Evolutionary conservation across 1,140 invertebrate genomes (phyloP), one percentile per base, ranked within the genome.

Genomic region (Oedothorax gibbosus): DNA sequence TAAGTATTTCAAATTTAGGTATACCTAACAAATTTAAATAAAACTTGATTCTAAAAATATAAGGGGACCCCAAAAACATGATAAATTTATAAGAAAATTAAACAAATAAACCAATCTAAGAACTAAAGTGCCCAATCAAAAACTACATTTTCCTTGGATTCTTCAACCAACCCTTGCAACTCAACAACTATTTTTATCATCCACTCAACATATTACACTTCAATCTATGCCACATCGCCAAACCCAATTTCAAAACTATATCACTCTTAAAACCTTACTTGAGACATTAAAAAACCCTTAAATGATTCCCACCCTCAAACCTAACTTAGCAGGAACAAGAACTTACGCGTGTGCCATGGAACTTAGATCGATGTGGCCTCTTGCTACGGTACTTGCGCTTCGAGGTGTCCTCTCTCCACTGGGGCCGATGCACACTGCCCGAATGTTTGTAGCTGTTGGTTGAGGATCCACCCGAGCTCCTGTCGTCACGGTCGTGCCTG

Each of bases 361-460:
- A 84, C 15, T 72, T 65, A 7, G 81, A 84, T 20, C 81, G 81
- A 68, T 84, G 81, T 0, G 81, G 81, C 20, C 81, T 73, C 69
- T 84, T 84, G 54, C 81, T 84, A 35, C 81, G 71, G 57, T 84
- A 84, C 20, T 84, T 84, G 20, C 81, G 15, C 51, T 84, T 84
- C 5, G 81, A 84, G 1, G 81, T 84, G 50, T 84, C 81, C 20
- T 84, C 81, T n/a, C 81, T 84, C 81, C 81, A 84, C n/a, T 54
- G 18, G 20, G 81, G 81, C 18, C 81, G 56, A 35, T 84, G 81
- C 12, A 84, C 71, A 10, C 81, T 84, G 6, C 81, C 81, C 50
- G 81, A 84, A 66, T 75, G 69, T 1, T 68, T 18, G 54, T 54
- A 51, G 15, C 60, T 75, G 62, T 53, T 76, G 20, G 7, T 84